Evolutionary conservation across 1,140 invertebrate species (phyloP), one percentile per base, ranked within the genome.

Genomic region (Grapholita molesta): DNA sequence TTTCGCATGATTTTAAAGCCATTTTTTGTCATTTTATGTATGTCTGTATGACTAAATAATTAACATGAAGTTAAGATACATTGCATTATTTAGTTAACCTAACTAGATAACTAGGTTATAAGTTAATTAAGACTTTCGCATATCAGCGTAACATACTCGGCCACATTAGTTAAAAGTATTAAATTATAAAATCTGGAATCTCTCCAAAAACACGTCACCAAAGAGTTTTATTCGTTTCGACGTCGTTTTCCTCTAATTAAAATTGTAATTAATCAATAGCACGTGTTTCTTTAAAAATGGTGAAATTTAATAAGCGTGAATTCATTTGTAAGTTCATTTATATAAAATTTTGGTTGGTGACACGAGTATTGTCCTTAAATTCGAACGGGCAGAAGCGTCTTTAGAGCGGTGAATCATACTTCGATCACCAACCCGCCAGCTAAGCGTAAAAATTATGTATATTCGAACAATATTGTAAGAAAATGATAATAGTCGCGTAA

Each of bases 131-230:
- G 2, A 32, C 32, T 4, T 1, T 32, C 32, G 32, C 15, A 12
- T 42, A 42, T 18, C 3, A 42, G 38, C 0, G 38, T 42, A n/a
- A 42, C 38, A 42, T n/a, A 7, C 12, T 42, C 38, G n/a, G 15
- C n/a, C 9, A 25, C 21, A 55, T 25, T 55, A 55, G 9, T 9
- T 55, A 72, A 74, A 78, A 84, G 84, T 85, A 82, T 85, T 84
- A 66, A 75, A 75, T 72, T 72, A 69, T 64, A 84, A 82, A 82
- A 80, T 80, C 81, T 88, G 86, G 85, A 86, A 75, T 75, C 75
- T 70, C 68, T 84, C 86, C 85, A 88, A 87, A 74, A 78, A 72
- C 75, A 71, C 70, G 68, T 73, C 72, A 32, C 61, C 35, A 21
- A 64, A 55, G 57, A 77, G 70, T 78, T 83, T 76, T 75, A 84